These are phyloP conservation scores for Neocrepidodera transversa DNA, from an alignment of 2,888 invertebrate species.

Conservation along the genomic window DNA sequence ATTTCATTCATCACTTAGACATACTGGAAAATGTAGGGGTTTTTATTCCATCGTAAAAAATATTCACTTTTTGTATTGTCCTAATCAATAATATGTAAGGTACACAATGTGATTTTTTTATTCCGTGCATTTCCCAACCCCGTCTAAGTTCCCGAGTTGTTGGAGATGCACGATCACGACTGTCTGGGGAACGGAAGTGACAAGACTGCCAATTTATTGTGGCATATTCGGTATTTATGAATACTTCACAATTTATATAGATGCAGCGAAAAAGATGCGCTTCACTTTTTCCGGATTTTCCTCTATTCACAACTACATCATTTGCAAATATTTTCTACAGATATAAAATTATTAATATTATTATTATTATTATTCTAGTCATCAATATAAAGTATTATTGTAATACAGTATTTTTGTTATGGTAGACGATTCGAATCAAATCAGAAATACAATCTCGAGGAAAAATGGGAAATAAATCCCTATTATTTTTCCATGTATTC, in stretches of 20 bases:
- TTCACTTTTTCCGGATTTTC: slow-evolving; percentile 21
- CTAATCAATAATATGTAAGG: slow-evolving; percentile 20
- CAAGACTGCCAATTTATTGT: slow-evolving; percentile 59
- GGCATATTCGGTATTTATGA: slow-evolving; percentile 59
- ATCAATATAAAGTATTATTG: too few relatives aligned
- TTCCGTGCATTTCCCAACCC: slow-evolving; percentile 21
- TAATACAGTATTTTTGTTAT: too few relatives aligned
- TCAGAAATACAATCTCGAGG: slow-evolving; percentile 6
- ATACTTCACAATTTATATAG: slow-evolving; percentile 58
- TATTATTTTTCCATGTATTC: slow-evolving; percentile 31
- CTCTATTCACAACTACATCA: slow-evolving; percentile 8
- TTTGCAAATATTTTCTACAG: neutral
- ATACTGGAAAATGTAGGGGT: too few relatives aligned
- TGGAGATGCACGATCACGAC: slow-evolving; percentile 57
- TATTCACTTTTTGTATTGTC: neutral
- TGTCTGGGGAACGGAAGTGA: slow-evolving; percentile 56
- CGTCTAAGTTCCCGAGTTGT: slow-evolving; percentile 40
- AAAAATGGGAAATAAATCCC: slow-evolving; percentile 32
- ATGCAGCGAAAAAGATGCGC: slow-evolving; percentile 43
- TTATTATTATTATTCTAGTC: too few relatives aligned
- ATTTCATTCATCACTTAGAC: too few relatives aligned
- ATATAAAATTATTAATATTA: too few relatives aligned
- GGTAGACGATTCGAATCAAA: slow-evolving; percentile 5
- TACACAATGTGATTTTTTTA: slow-evolving; percentile 25
- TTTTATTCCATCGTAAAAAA: too few relatives aligned